These are phyloP conservation scores for Acromyrmex heyeri DNA, from an alignment of 1,140 invertebrate genomes.

Conservation along the genomic window DNA sequence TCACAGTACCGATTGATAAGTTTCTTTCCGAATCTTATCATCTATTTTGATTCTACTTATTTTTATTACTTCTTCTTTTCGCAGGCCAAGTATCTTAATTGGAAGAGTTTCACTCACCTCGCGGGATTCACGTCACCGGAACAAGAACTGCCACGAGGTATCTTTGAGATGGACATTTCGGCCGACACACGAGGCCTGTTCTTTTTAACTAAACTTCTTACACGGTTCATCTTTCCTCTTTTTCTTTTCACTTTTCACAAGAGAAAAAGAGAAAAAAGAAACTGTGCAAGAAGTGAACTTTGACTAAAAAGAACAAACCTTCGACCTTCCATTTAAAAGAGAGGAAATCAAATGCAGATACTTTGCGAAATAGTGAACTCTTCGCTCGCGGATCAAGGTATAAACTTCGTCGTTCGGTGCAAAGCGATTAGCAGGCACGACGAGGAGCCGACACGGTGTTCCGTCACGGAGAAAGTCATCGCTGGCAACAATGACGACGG, in stretches of 20 bases:
- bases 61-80: not conserved
- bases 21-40: not conserved
- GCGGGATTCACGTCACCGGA: not conserved
- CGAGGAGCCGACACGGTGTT: slow-evolving; percentile 42
- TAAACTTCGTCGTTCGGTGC: not conserved
- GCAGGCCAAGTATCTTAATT: not conserved
- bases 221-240: no score
- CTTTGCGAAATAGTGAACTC: not conserved
- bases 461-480: slow-evolving; percentile 70
- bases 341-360: not conserved
- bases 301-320: no score
- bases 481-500: slow-evolving; percentile 56
- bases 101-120: slow-evolving; percentile 9
- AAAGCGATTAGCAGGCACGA: slow-evolving; percentile 62
- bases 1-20: not conserved
- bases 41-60: not conserved
- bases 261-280: no score
- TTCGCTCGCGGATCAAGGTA: not conserved
- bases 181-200: not conserved
- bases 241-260: no score
- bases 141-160: not conserved
- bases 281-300: no score
- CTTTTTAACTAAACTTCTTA: no score
- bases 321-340: not conserved
- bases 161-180: not conserved